A percentile compares a stretch with the other conserved stretches of the same genome.
Conservation (phyloP, 2,888 invertebrate species). For the Lamproptera curius region DNA sequence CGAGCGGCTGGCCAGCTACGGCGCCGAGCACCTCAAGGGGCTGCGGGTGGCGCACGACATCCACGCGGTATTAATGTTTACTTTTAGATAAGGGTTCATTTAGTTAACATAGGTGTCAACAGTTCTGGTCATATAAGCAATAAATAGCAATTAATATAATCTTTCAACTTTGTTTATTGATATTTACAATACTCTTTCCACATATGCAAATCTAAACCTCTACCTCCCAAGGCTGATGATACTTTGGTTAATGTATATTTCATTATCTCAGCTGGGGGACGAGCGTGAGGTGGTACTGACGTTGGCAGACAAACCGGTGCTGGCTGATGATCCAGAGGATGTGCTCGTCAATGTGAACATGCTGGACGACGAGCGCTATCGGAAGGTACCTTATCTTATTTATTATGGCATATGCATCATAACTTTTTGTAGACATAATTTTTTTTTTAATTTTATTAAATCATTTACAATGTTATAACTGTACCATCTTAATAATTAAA, state of each 20-base stretch:
- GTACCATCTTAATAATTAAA: too few relatives aligned
- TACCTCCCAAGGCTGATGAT: too few relatives aligned
- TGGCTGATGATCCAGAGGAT: constrained; percentile 91
- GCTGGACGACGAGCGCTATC: constrained; percentile 89
- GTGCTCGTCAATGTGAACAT: constrained; percentile 95
- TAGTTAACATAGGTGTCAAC: too few relatives aligned
- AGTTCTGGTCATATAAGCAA: too few relatives aligned
- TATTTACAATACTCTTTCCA: background rate
- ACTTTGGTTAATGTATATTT: too few relatives aligned
- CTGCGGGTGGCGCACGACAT: constrained; percentile 92
- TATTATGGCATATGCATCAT: too few relatives aligned
- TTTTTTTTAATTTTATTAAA: too few relatives aligned
- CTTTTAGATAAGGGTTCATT: too few relatives aligned
- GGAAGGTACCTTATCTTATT: constrained; percentile 82
- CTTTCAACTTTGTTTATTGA: background rate
- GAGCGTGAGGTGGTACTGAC: constrained; percentile 93
- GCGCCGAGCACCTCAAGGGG: constrained; percentile 88
- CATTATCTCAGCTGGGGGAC: constrained; percentile 79
- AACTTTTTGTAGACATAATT: too few relatives aligned
- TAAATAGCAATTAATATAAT: constrained; percentile 17
- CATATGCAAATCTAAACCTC: too few relatives aligned
- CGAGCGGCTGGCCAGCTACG: constrained; percentile 79
- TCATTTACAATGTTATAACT: too few relatives aligned
- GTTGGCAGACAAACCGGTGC: constrained; percentile 93
- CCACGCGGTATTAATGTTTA: constrained; percentile 69